Base-by-base conservation (phyloP, 2,113 vertebrate genomes). In the Vulpes vulpes region DNA sequence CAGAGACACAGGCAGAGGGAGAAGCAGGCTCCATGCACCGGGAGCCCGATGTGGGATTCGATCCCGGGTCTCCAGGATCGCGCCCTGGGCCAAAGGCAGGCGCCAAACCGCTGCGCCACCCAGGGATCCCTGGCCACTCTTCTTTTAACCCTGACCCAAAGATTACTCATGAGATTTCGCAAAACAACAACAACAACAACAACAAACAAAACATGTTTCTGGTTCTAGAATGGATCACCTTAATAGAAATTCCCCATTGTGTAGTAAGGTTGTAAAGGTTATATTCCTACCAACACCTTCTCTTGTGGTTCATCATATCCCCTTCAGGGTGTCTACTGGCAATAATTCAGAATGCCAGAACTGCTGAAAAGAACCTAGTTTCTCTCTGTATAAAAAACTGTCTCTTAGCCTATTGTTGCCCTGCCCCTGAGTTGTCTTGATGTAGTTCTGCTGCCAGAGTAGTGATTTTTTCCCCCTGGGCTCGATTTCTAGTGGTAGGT, bases 171-270 rank as follows among this genome's bases (percentile, higher is more conserved):
- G 62, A 86, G 11, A 82, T 60, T 93, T 64, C 73, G 87, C 60
- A 93, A 90, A 91, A 83, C 35, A 35, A 35, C 35, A 43, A 38
- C 3, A 38, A 38, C 6, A 43, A 7, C 6, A 43, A 43, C 43
- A 6, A 43, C 43, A 43, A 43, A 43, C 5, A 43, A 95, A 94
- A 88, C 16, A 67, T n/a, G 35, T 86, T 82, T 67, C 35, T 78
- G n/a, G 32, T 64, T 89, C 49, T 74, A 88, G 38, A 62, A 79
- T 25, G 53, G 60, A 85, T 85, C 30, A 96, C 73, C 62, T 91
- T 76, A 84, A 71, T 27, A 97, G 92, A 91, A 92, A 95, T 81
- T 85, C 30, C 38, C 32, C 65, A 93, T 32, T 83, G 51, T 51
- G 23, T 57, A 90, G 43, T 76, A 25, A 73, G 38, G 67, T 3